Conservation (phyloP, 2,888 invertebrate genomes). For the Micropterix aruncella region DNA sequence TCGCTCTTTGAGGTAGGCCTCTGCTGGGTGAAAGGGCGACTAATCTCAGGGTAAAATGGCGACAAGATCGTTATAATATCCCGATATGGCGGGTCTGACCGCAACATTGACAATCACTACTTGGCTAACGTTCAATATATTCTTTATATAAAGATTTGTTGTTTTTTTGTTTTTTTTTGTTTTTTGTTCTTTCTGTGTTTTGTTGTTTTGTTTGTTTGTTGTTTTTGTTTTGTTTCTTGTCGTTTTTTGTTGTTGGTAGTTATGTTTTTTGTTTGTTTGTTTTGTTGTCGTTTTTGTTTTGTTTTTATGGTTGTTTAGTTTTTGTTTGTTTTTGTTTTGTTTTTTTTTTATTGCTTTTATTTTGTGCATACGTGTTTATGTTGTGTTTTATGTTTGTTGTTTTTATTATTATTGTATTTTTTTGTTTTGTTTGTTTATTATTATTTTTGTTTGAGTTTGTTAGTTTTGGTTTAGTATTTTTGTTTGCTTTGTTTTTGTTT, state of each 20-base stretch:
- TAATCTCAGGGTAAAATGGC: no score
- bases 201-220: no score
- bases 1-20: no score
- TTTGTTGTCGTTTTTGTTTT: not conserved
- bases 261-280: no score
- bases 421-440: constrained; percentile 16
- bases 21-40: no score
- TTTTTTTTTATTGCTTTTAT: not conserved
- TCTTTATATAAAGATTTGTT: constrained; percentile 9
- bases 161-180: constrained; percentile 15
- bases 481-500: not conserved
- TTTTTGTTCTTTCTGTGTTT: constrained; percentile 15
- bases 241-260: no score
- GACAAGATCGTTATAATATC: no score
- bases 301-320: not conserved
- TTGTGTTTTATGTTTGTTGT: constrained; percentile 16
- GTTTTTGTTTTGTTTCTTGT: no score
- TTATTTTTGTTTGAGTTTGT: constrained; percentile 16
- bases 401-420: constrained; percentile 16
- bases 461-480: constrained; percentile 10
- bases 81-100: no score
- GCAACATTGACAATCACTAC: no score
- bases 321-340: constrained; percentile 15
- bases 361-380: not conserved
- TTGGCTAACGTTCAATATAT: constrained; percentile 10